Conservation (phyloP, 2,888 invertebrate species). For the Caenorhabditis drosophilae region DNA sequence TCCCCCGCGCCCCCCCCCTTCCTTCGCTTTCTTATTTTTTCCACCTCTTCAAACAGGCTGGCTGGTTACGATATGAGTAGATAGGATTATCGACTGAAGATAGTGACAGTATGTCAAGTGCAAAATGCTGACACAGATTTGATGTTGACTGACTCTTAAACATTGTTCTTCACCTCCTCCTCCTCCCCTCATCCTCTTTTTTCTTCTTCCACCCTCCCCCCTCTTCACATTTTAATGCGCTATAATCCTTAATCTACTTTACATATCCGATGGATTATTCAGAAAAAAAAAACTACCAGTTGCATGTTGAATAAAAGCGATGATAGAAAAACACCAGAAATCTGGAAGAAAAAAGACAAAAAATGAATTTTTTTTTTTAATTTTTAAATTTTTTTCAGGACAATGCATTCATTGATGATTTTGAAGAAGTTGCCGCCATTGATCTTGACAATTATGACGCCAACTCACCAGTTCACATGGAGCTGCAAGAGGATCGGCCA, state of each 20-base stretch:
- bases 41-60: too few species aligned
- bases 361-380: neutral
- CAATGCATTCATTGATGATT: conserved; percentile 37
- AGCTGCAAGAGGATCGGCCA: conserved; percentile 7
- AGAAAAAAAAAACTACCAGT: neutral
- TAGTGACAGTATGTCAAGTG: conserved; percentile 43
- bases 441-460: conserved; percentile 24
- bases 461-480: conserved; percentile 12
- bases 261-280: conserved; percentile 15
- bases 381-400: conserved; percentile 39
- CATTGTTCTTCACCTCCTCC: too few species aligned
- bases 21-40: too few species aligned
- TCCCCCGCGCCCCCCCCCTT: neutral
- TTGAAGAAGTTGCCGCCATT: conserved; percentile 35
- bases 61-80: conserved; percentile 27
- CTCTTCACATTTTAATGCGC: neutral
- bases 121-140: conserved; percentile 40
- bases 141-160: neutral
- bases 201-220: too few species aligned
- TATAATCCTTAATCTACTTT: conserved; percentile 29
- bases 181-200: too few species aligned
- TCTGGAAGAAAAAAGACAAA: neutral
- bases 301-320: neutral
- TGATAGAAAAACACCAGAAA: neutral
- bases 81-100: conserved; percentile 34